Evolutionary conservation across 2,113 vertebrate genomes (phyloP).

Genomic region (Gobio gobio): DNA sequence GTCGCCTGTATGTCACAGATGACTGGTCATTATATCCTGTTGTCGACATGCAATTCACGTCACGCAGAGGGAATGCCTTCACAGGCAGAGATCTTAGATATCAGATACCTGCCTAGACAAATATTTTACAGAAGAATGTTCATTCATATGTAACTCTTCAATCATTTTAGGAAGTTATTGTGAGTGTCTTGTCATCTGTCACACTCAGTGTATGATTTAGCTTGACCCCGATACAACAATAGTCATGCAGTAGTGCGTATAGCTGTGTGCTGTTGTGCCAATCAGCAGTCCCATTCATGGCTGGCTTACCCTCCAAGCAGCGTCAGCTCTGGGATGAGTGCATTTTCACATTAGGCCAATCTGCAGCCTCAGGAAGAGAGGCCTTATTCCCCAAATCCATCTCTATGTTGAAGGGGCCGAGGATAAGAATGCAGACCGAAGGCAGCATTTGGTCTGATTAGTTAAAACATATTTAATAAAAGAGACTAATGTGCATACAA

Average conservation of each 20-base stretch:
- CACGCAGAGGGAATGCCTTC: background rate
- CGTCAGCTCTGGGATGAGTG: constrained; percentile 72
- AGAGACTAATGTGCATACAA: background rate
- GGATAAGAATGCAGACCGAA: constrained; percentile 15
- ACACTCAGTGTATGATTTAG: constrained; percentile 25
- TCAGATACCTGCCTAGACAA: background rate
- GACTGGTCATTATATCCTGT: background rate
- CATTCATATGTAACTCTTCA: background rate
- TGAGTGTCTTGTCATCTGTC: constrained; percentile 57
- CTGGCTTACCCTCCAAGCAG: constrained; percentile 69
- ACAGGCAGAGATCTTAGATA: background rate
- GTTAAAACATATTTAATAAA: background rate
- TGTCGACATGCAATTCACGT: background rate
- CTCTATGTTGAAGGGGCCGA: constrained; percentile 32
- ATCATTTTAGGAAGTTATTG: constrained; percentile 53
- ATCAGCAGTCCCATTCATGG: constrained; percentile 78
- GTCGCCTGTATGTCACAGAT: background rate
- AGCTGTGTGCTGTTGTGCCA: constrained; percentile 60
- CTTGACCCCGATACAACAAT: constrained; percentile 62
- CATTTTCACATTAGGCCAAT: constrained; percentile 61
- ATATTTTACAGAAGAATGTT: constrained; percentile 1
- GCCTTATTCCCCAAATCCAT: constrained; percentile 49
- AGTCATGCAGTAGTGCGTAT: constrained; percentile 50
- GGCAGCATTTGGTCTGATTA: background rate
- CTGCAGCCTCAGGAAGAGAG: constrained; percentile 54